Evolutionary conservation across 2,113 vertebrate genomes (phyloP), one percentile per base, ranked within the genome.

Genomic region (Pedetes capensis): DNA sequence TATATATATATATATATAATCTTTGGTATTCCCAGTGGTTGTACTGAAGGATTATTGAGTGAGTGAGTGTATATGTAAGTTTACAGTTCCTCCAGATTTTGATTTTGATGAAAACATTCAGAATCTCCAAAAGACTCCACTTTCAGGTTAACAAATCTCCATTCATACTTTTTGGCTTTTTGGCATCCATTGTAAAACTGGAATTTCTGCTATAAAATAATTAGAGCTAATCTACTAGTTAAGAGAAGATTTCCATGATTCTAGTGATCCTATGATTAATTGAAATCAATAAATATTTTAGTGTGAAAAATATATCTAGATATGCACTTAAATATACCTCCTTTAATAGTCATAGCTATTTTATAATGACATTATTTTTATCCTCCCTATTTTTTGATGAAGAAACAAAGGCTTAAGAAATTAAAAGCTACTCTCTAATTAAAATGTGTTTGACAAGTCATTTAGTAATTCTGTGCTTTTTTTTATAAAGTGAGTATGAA

Each of bases 41-140:
- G 53, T 87, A n/a, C 20, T 92, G n/a, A 94, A 64, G 11, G 12
- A 3, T 86, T 72, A 13, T n/a, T 72, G 63, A 53, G 27, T 90
- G 47, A 72, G 5, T 63, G 18, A 69, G n/a, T 69, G 57, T 47
- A 44, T 87, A 17, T 44, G 34, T 37, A 20, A 44, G 27, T 34
- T 13, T 66, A 55, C 66, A 5, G 44, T 81, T 95, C 34, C 57
- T 87, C 34, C 18, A 69, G 27, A 89, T 29, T 68, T 66, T 89
- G 61, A 94, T 76, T 87, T 91, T 80, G 18, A 79, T 79, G 76
- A 87, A 94, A 96, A 84, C 5, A 84, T 92, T 66, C 14, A 93
- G 49, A 57, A 75, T 69, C 32, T 90, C 9, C 12, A 74, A 34
- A 29, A 80, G 63, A 74, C 2, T 34, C 4, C 49, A 18, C 74